phyloP scores from a whole-genome alignment of 2,888 invertebrate genomes.

The Tinea semifulvella region DNA sequence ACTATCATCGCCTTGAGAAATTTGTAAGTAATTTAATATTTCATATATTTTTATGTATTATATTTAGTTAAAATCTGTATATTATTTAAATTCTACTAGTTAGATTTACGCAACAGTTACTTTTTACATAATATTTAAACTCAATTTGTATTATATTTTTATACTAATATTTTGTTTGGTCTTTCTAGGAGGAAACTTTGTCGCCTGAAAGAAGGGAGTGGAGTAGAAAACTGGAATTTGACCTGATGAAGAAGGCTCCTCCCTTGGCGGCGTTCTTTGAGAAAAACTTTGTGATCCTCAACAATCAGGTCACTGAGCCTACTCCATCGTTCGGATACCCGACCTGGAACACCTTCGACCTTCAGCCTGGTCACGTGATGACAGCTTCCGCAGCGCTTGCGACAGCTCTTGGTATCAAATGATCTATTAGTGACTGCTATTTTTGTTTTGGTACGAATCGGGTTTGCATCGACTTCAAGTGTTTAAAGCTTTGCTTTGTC shows the following conservation, averaged over 20 bases:
- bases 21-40: no score
- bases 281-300: neutral
- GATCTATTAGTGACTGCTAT: no score
- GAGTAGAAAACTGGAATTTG: conserved; percentile 9
- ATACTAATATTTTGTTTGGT: no score
- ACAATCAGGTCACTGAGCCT: neutral
- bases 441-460: no score
- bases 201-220: neutral
- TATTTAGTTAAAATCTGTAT: no score
- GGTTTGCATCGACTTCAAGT: no score
- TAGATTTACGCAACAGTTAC: no score
- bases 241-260: conserved; percentile 1
- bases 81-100: no score
- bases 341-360: neutral
- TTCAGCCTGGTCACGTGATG: neutral
- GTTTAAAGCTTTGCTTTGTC: no score
- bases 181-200: conserved; percentile 8
- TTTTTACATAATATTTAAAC: no score
- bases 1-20: conserved; percentile 13
- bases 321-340: neutral
- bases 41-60: no score
- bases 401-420: neutral
- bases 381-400: neutral
- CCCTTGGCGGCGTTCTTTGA: conserved; percentile 7
- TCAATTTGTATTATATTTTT: no score